These are phyloP conservation scores for Eumeta japonica DNA, from an alignment of 1,140 invertebrate species.

Conservation along the genomic window DNA sequence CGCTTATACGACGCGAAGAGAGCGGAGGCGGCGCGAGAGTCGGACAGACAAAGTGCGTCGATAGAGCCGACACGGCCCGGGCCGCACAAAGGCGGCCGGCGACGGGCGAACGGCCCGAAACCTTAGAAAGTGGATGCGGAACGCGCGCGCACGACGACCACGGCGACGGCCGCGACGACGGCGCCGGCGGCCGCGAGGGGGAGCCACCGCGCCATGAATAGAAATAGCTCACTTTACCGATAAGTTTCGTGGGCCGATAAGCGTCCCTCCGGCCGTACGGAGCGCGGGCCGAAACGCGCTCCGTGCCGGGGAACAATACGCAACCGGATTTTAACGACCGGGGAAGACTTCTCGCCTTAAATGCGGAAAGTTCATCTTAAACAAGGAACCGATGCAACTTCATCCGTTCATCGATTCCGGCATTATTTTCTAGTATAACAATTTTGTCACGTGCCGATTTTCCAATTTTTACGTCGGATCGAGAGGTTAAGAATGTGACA, in stretches of 20 bases:
- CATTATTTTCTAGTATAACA: no score
- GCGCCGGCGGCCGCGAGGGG: background rate
- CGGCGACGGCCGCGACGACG: no score
- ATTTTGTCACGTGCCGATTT: no score
- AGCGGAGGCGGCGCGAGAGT: background rate
- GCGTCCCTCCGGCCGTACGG: constrained; percentile 8
- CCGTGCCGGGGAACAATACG: background rate
- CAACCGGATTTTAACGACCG: no score
- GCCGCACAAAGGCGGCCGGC: background rate
- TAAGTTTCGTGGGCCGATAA: constrained; percentile 13
- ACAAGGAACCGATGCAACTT: no score
- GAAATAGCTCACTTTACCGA: constrained; percentile 26
- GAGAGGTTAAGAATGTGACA: no score
- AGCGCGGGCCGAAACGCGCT: no score
- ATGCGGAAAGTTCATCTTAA: no score
- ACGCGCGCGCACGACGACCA: background rate
- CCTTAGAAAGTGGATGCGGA: background rate
- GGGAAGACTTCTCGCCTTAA: no score
- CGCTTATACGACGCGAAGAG: no score
- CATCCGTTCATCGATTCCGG: no score
- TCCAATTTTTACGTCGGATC: no score
- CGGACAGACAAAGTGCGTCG: background rate
- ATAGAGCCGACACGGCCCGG: background rate
- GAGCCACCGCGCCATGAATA: constrained; percentile 34
- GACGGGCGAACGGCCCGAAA: background rate